Conservation (phyloP, 35 echinoderm and acorn worm species). For the Apostichopus californicus region DNA sequence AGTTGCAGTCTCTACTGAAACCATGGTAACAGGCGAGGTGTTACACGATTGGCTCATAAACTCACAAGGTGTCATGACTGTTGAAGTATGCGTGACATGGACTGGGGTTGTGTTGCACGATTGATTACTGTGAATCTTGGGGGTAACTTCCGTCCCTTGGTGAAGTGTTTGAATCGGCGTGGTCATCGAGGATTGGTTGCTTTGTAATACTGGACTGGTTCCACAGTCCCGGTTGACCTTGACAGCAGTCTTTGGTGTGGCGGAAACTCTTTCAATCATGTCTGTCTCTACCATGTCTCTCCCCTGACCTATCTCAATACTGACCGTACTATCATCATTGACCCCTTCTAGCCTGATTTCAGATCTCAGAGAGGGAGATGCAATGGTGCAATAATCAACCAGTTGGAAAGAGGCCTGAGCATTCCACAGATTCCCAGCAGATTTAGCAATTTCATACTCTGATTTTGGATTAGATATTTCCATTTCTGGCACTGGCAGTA, state of each 20-base stretch:
- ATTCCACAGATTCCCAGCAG: slow-evolving; percentile 12
- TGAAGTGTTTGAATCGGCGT: background rate
- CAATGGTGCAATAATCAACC: background rate
- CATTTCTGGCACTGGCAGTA: background rate
- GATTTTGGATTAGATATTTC: background rate
- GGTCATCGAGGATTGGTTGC: background rate
- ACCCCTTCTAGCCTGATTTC: too few relatives aligned
- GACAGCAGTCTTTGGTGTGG: background rate
- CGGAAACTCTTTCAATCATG: background rate
- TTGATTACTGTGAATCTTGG: background rate
- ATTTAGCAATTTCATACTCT: slow-evolving; percentile 20
- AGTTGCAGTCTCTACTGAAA: slow-evolving; percentile 20
- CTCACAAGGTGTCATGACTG: background rate
- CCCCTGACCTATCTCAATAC: background rate
- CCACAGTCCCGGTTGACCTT: background rate
- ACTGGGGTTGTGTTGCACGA: slow-evolving; percentile 14
- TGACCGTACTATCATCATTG: background rate
- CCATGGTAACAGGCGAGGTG: background rate
- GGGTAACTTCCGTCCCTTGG: background rate
- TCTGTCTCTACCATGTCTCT: background rate
- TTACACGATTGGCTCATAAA: background rate
- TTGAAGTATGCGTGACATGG: background rate
- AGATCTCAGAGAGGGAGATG: background rate
- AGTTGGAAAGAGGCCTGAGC: background rate
- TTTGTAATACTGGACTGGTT: background rate